Percentiles rank a stretch among this genome's conserved stretches.
Evolutionary conservation across 2,797 vertebrate species (phyloP).

Genomic region (Ctenopoma kingsleyae): DNA sequence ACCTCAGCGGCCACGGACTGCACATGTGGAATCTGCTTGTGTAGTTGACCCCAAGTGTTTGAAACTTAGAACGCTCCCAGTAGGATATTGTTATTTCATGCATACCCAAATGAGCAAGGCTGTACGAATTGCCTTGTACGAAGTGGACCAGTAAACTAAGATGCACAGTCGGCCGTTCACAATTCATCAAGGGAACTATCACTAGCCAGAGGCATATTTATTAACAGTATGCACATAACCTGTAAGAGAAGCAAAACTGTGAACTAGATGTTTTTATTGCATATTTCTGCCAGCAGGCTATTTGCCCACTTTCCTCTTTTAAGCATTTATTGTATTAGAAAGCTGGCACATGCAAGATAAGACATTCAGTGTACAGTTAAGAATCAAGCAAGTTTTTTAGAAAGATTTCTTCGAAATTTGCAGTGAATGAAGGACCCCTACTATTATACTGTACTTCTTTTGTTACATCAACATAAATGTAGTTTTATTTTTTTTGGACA

Average conservation of each 20-base stretch:
- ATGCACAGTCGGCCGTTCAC: constrained; percentile 61
- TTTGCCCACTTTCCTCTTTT: constrained; percentile 51
- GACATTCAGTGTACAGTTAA: constrained; percentile 26
- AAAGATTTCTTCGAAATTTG: constrained; percentile 7
- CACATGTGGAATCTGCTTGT: constrained; percentile 78
- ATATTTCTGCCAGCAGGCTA: constrained; percentile 52
- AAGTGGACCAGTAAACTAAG: constrained; percentile 61
- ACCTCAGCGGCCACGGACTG: constrained; percentile 75
- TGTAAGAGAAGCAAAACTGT: constrained; percentile 57
- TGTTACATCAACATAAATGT: background rate
- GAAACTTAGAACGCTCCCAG: constrained; percentile 76
- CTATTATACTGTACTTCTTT: background rate
- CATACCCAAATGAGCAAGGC: constrained; percentile 78
- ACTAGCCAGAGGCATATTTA: constrained; percentile 66
- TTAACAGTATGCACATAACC: constrained; percentile 69
- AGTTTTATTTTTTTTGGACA: background rate
- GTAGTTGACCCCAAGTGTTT: constrained; percentile 81
- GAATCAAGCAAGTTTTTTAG: constrained; percentile 26
- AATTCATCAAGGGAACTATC: constrained; percentile 72
- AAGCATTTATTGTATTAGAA: constrained; percentile 42
- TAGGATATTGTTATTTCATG: constrained; percentile 79
- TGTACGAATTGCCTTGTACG: constrained; percentile 68
- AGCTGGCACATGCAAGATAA: constrained; percentile 25
- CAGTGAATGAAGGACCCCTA: background rate
- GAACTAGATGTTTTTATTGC: constrained; percentile 48